Evolutionary conservation across 2,797 vertebrate species (phyloP).

Genomic region (Onychomys arenicola): DNA sequence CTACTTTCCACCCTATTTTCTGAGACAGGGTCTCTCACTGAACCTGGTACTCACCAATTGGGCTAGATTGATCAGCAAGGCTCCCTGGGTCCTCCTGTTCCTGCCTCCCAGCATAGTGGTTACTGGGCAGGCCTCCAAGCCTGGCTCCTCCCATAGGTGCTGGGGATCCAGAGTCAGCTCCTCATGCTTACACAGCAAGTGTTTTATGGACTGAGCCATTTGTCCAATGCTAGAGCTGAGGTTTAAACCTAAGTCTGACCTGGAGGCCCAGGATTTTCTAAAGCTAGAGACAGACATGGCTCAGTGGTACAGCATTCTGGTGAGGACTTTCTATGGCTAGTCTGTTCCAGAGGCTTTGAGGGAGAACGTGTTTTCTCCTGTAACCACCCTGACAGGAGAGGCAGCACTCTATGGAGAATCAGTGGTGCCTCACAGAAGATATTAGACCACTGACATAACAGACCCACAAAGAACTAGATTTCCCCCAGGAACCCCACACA

Average conservation of each 20-base stretch:
- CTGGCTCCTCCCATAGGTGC: not conserved
- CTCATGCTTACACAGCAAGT: not conserved
- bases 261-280: not conserved
- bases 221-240: not conserved
- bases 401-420: not conserved
- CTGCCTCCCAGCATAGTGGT: not conserved
- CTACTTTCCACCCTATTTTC: not conserved
- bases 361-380: not conserved
- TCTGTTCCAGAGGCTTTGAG: not conserved
- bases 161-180: not conserved
- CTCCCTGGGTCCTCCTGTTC: not conserved
- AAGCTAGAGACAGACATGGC: not conserved
- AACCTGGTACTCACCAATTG: not conserved
- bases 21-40: not conserved
- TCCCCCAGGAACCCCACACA: not conserved
- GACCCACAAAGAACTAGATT: not conserved
- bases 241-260: not conserved
- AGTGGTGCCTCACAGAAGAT: too few species aligned
- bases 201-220: not conserved
- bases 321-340: not conserved
- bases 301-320: not conserved
- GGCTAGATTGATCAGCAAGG: too few species aligned
- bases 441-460: too few species aligned
- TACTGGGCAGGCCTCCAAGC: not conserved
- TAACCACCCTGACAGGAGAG: not conserved